phyloP scores from a whole-genome alignment of 2,113 vertebrate genomes.

The Entosphenus tridentatus region DNA sequence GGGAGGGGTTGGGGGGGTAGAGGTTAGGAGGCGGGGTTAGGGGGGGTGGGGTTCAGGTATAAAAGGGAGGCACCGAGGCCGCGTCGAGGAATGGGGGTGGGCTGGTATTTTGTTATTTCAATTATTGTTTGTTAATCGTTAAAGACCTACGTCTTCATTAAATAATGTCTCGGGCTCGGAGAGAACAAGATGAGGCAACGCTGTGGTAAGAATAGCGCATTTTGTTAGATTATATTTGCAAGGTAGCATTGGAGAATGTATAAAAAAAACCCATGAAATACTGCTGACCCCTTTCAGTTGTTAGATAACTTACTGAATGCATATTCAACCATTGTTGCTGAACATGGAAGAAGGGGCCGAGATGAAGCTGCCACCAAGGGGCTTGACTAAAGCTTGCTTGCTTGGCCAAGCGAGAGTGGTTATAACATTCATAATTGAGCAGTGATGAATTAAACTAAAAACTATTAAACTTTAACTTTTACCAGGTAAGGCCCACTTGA shows the following conservation, averaged over 20 bases:
- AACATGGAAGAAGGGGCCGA: no score
- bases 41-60: neutral
- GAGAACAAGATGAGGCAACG: slow-evolving; percentile 1
- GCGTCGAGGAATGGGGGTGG: neutral
- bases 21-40: neutral
- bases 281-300: no score
- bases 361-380: no score
- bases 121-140: neutral
- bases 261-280: neutral
- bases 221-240: neutral
- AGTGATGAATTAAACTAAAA: no score
- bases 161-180: slow-evolving; percentile 15
- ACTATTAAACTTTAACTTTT: no score
- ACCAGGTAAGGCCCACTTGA: no score
- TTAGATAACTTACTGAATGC: no score
- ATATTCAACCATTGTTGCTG: no score
- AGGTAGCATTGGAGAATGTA: neutral
- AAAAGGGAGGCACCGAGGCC: slow-evolving; percentile 11
- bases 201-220: neutral
- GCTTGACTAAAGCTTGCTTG: no score
- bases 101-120: neutral
- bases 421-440: no score
- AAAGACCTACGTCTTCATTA: slow-evolving; percentile 3
- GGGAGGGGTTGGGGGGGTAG: neutral
- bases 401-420: no score